Conservation (phyloP, 1,140 invertebrate genomes). For the Papilio machaon region DNA sequence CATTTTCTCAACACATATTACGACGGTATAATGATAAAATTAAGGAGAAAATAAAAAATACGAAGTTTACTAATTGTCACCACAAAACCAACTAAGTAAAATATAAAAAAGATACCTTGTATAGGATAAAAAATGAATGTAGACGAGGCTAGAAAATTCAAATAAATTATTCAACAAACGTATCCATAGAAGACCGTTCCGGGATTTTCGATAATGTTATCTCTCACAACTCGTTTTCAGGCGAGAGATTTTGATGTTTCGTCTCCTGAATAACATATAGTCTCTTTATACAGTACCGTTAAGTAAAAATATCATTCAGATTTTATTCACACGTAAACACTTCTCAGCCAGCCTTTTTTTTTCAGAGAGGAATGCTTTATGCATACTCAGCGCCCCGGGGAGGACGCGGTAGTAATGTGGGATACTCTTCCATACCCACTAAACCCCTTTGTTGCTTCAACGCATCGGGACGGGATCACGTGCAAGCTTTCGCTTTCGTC, state of each 20-base stretch:
- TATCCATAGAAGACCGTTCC: not conserved
- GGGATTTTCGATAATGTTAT: slow-evolving; percentile 16
- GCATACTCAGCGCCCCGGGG: too few species aligned
- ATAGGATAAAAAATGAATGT: not conserved
- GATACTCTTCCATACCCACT: too few species aligned
- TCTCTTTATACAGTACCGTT: not conserved
- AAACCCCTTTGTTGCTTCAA: too few species aligned
- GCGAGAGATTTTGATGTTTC: slow-evolving; percentile 17
- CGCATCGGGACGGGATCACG: too few species aligned
- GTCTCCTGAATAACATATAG: not conserved
- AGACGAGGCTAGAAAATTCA: not conserved
- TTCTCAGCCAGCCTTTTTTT: too few species aligned
- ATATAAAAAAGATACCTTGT: not conserved
- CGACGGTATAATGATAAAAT: too few species aligned
- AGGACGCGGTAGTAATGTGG: too few species aligned
- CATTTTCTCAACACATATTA: too few species aligned
- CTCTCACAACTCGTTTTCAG: slow-evolving; percentile 12
- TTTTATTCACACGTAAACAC: not conserved
- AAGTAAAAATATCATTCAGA: not conserved
- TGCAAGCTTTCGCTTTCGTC: too few species aligned
- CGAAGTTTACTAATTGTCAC: too few species aligned
- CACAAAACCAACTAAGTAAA: not conserved
- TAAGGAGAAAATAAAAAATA: too few species aligned
- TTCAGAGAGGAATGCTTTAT: too few species aligned
- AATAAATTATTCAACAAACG: slow-evolving; percentile 21